Base-by-base conservation (phyloP, 2,888 invertebrate species). In the Lingula anatina region DNA sequence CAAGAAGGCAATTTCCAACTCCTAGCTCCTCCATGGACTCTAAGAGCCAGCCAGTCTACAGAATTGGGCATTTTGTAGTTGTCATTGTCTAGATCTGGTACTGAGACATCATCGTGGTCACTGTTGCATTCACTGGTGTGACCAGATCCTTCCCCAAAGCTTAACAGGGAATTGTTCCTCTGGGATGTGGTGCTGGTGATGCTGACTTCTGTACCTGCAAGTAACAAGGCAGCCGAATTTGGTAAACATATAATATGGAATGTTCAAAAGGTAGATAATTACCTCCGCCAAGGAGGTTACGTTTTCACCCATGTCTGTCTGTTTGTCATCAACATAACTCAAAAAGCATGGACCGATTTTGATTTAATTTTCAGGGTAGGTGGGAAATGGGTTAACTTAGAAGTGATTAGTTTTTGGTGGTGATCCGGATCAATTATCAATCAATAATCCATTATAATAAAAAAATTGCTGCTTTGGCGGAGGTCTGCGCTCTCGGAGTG, bases 61-160 rank as follows among this genome's bases (percentile, higher is more conserved):
- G 62, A 62, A 56, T 73, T 68, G 25, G 63, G 55, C 25, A 74
- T 66, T 46, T 55, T 59, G 27, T 57, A 58, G n/a, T 66, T 59
- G 50, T 64, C 65, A 7, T 56, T 57, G 36, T 66, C 65, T 20
- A 63, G 59, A 23, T 48, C 41, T n/a, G n/a, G n/a, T n/a, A n/a
- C n/a, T n/a, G n/a, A n/a, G 56, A 90, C 89, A 67, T 90, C 88
- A 61, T 92, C 87, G 41, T 92, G 92, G 80, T 94, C 53, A 4
- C 25, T 35, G 15, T 43, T 37, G 2, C 24, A 20, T 26, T 36
- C 39, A 20, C 40, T 44, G 18, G 20, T 43, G 20, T 39, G 39
- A 28, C 18, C 47, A 5, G 28, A 46, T 35, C 28, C 27, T n/a
- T n/a, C 5, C 20, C 18, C 5, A 12, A n/a, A 9, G 38, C 5